A percentile compares a stretch with the other conserved stretches of the same genome.
These are phyloP conservation scores for Dynastes hyllus DNA, from an alignment of 2,888 invertebrate species.

Conservation along the genomic window DNA sequence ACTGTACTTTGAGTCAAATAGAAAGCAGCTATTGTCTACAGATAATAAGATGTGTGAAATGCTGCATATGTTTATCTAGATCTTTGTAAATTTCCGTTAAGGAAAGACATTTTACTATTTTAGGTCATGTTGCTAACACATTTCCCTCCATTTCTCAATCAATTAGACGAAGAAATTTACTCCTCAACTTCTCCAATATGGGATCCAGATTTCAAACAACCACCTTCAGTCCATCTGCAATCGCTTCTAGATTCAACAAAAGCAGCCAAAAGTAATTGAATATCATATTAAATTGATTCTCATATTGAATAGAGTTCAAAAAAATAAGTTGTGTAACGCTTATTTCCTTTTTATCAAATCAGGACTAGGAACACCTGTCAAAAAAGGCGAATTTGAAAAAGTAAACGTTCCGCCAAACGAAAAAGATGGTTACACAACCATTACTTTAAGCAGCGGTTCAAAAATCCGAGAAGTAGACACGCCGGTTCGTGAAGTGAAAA, in stretches of 20 bases:
- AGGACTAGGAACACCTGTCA: constrained; percentile 59
- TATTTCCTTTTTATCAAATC: background rate
- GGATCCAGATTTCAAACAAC: constrained; percentile 91
- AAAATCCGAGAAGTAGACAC: constrained; percentile 58
- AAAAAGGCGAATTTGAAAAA: constrained; percentile 80
- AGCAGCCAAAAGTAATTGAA: constrained; percentile 60
- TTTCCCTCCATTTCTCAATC: constrained; percentile 92
- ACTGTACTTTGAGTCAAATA: no score
- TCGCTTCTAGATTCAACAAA: constrained; percentile 76
- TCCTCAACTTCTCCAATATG: constrained; percentile 92
- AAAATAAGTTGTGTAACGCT: background rate
- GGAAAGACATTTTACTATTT: background rate
- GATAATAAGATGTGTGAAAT: no score
- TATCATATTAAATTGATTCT: background rate
- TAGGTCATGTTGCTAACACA: constrained; percentile 86
- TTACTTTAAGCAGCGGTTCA: constrained; percentile 78
- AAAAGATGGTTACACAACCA: constrained; percentile 80
- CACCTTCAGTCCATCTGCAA: constrained; percentile 80
- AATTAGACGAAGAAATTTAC: constrained; percentile 92
- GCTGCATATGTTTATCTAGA: no score
- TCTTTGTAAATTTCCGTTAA: no score
- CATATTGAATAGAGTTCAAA: background rate
- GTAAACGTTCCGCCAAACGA: constrained; percentile 75
- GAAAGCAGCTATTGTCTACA: no score
- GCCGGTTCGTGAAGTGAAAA: constrained; percentile 68